Evolutionary conservation across 2,888 invertebrate genomes (phyloP), one percentile per base, ranked within the genome.

Genomic region (Abrostola triplasia): DNA sequence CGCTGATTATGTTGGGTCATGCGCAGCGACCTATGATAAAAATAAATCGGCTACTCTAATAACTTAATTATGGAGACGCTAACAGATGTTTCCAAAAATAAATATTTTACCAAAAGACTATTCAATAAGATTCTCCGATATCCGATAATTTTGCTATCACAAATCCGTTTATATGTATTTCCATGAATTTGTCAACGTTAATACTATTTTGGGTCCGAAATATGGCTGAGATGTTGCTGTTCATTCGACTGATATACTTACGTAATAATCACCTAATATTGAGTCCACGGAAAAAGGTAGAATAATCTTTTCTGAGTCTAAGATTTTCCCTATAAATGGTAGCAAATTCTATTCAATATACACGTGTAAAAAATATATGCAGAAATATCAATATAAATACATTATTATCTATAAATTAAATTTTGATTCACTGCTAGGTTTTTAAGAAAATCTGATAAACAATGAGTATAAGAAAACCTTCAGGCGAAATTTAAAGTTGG

Each of bases 181-280:
- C 44, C 4, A 24, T 24, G 24, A 24, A 24, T 47, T 13, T 9
- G 44, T 47, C 44, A 47, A 8, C 13, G 44, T 47, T 47, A 47
- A 47, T 47, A 47, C 44, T 47, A 47, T 47, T 47, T 47, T 47
- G 44, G 44, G 44, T 47, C 13, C 24, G 24, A 47, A 47, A 47
- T 47, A 47, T 24, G 44, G 44, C 13, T 47, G 24, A 0, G 8
- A 24, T 47, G 44, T 47, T 13, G 44, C 44, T 47, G 24, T 47
- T 47, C 13, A 47, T 47, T 47, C 24, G 4, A 47, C 44, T 47
- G 44, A 47, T 47, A 44, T 44, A 24, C 24, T 24, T 24, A 44
- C 9, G 44, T 47, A 47, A 47, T 47, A 47, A 47, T 47, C 44
- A 47, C 44, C 13, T 47, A 1, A 4, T 24, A 44, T 13, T 13